Evolutionary conservation across 30 jellyfish, hydroid and myxozoan genomes (phyloP).

Genomic region (Aurelia coerulea): DNA sequence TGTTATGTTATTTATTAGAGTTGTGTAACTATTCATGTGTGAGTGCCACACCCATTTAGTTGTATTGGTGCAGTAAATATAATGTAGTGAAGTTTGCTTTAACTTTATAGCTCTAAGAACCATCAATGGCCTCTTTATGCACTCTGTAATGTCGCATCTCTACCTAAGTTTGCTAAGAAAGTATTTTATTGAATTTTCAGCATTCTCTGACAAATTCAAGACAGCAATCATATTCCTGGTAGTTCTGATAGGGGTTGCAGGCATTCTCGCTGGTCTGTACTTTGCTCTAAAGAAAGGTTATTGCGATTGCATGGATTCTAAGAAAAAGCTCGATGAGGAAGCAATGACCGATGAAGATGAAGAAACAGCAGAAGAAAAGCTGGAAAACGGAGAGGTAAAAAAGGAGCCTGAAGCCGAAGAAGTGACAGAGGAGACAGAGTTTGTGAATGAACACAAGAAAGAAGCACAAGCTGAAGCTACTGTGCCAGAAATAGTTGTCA

Average conservation of each 20-base stretch:
- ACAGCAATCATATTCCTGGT: conserved; percentile 84
- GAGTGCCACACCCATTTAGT: too few relatives aligned
- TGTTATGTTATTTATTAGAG: too few relatives aligned
- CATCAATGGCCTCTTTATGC: too few relatives aligned
- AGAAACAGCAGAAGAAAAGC: conserved; percentile 29
- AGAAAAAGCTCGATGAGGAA: conserved; percentile 75
- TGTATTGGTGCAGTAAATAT: too few relatives aligned
- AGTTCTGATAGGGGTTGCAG: conserved; percentile 52
- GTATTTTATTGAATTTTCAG: conserved; percentile 12
- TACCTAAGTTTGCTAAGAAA: too few relatives aligned
- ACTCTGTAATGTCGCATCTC: too few relatives aligned
- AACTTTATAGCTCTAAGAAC: too few relatives aligned
- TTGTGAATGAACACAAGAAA: neutral
- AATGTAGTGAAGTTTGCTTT: too few relatives aligned
- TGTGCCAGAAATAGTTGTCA: conserved; percentile 70
- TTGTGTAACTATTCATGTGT: too few relatives aligned
- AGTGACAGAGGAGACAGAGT: neutral
- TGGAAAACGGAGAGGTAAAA: neutral
- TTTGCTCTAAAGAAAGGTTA: conserved; percentile 71
- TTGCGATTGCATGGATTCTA: conserved; percentile 70
- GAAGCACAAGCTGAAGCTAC: conserved; percentile 17
- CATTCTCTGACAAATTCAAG: conserved; percentile 54
- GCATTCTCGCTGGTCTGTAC: conserved; percentile 65
- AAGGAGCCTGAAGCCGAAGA: conserved; percentile 14
- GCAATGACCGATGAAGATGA: conserved; percentile 53